Percentiles rank a stretch among this genome's conserved stretches.
These are phyloP conservation scores for Galerucella pusilla DNA, from an alignment of 2,888 invertebrate genomes.

Conservation along the genomic window DNA sequence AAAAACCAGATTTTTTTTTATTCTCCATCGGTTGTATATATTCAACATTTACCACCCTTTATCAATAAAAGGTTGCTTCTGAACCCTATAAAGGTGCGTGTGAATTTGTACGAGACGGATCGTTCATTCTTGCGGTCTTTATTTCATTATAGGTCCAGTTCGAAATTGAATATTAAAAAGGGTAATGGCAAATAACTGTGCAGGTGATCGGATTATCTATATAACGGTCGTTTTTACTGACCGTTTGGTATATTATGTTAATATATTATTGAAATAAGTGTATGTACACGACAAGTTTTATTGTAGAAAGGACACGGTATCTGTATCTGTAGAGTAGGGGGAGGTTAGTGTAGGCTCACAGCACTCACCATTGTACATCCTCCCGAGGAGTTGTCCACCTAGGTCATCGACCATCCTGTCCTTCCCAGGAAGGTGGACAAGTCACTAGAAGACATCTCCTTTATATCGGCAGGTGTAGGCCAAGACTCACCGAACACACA, in stretches of 20 bases:
- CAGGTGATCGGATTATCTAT: conserved; percentile 49
- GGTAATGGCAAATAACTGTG: conserved; percentile 25
- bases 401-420: no score
- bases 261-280: conserved; percentile 5
- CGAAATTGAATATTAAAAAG: conserved; percentile 45
- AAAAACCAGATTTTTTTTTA: conserved; percentile 30
- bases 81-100: conserved; percentile 45
- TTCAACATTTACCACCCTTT: conserved; percentile 31
- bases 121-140: conserved; percentile 43
- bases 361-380: no score
- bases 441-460: no score
- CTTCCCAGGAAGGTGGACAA: no score
- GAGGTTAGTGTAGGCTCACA: no score
- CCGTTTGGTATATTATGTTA: neutral
- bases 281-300: neutral
- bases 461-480: no score
- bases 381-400: no score
- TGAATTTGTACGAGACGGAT: conserved; percentile 37
- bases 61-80: conserved; percentile 32
- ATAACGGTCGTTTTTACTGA: conserved; percentile 42
- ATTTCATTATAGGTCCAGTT: conserved; percentile 42
- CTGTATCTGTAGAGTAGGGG: no score
- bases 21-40: conserved; percentile 29
- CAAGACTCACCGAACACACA: no score
- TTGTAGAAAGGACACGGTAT: neutral